Evolutionary conservation across 2,797 vertebrate species (phyloP).

Genomic region (Iguana delicatissima): DNA sequence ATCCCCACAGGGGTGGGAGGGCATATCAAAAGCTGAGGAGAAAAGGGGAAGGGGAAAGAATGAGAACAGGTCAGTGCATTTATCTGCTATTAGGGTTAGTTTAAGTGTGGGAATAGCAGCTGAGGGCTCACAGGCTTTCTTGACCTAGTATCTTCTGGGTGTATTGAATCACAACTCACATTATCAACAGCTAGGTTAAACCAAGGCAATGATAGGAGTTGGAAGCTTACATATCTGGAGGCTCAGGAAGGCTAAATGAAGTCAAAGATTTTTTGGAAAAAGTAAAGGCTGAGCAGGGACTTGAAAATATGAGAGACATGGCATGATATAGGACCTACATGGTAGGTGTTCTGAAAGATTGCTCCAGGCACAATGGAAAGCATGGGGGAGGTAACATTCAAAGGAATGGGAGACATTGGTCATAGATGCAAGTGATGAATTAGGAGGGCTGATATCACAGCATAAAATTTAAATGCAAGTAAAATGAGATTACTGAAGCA

Average conservation of each 20-base stretch:
- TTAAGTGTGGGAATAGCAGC: neutral
- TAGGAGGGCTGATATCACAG: neutral
- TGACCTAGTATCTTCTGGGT: too few relatives aligned
- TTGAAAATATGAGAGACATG: neutral
- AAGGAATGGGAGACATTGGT: neutral
- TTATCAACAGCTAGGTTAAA: too few relatives aligned
- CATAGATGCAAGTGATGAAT: neutral
- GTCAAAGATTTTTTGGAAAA: neutral
- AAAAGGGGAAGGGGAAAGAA: neutral
- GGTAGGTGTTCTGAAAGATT: neutral
- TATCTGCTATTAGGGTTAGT: neutral
- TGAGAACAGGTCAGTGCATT: neutral
- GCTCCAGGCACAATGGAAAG: neutral
- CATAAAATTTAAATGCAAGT: neutral
- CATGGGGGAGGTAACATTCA: neutral
- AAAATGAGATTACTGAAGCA: neutral
- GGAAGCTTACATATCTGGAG: too few relatives aligned
- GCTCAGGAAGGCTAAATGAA: neutral
- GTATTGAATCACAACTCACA: too few relatives aligned
- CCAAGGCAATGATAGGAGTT: too few relatives aligned
- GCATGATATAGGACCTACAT: neutral
- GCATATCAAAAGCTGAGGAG: neutral
- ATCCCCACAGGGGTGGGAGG: too few relatives aligned
- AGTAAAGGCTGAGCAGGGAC: neutral
- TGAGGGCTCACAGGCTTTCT: too few relatives aligned